These are phyloP conservation scores for Phycodurus eques DNA, from an alignment of 2,113 vertebrate species.

Conservation along the genomic window DNA sequence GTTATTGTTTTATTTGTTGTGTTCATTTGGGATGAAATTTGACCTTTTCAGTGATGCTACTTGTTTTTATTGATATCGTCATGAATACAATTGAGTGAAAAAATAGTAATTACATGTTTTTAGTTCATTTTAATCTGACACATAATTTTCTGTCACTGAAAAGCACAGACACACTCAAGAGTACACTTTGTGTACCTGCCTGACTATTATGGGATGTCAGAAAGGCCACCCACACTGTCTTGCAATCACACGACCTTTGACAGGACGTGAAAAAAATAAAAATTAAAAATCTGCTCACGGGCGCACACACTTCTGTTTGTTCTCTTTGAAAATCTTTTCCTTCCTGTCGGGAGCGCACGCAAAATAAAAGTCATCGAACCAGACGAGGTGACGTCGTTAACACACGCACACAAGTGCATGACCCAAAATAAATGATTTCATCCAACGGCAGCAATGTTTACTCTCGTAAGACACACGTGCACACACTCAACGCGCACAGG, in stretches of 20 bases:
- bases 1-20: background rate
- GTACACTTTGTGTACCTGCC: background rate
- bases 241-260: background rate
- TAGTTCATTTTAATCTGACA: background rate
- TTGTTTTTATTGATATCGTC: background rate
- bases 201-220: background rate
- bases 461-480: background rate
- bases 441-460: background rate
- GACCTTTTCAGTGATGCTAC: background rate
- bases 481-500: conserved; percentile 16
- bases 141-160: background rate
- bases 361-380: background rate
- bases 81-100: background rate
- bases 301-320: background rate
- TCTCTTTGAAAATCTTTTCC: background rate
- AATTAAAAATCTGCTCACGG: background rate
- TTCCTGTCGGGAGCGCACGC: background rate
- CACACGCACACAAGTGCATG: background rate
- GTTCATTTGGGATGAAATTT: background rate
- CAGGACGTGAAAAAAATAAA: background rate
- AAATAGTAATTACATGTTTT: background rate
- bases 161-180: background rate
- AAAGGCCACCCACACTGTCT: background rate
- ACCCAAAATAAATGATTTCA: background rate
- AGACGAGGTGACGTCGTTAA: background rate